Evolutionary conservation across 2,113 vertebrate genomes (phyloP).

Genomic region (Numida meleagris): DNA sequence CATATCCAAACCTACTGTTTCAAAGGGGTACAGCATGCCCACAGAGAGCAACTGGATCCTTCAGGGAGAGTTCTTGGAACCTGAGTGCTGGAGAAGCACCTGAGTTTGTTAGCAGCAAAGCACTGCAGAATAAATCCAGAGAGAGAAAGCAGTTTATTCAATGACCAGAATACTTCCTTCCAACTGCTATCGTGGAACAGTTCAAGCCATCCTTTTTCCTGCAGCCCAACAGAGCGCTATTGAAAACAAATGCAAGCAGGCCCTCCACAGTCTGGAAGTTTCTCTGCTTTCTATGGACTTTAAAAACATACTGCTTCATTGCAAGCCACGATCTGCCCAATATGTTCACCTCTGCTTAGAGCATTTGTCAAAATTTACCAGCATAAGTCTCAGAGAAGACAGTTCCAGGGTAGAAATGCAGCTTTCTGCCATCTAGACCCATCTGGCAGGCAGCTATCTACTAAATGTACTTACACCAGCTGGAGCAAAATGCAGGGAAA

Average conservation of each 20-base stretch:
- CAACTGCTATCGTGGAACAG: not conserved
- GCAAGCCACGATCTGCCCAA: not conserved
- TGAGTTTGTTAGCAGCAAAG: not conserved
- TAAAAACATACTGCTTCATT: not conserved
- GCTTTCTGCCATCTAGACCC: not conserved
- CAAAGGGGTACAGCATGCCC: not conserved
- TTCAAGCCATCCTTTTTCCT: not conserved
- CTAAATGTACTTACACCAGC: not conserved
- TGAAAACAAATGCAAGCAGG: no score
- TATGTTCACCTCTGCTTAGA: not conserved
- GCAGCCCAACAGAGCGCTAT: not conserved
- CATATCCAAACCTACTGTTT: not conserved
- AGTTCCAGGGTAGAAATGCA: not conserved
- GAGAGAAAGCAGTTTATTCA: not conserved
- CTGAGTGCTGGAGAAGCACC: not conserved
- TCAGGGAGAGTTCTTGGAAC: not conserved
- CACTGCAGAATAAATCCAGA: no score
- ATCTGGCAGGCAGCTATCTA: slow-evolving; percentile 10
- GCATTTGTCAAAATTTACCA: not conserved
- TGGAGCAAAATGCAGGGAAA: slow-evolving; percentile 44
- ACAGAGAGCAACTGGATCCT: not conserved
- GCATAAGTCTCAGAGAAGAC: not conserved
- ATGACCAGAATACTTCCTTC: not conserved
- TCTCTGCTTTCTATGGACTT: not conserved
- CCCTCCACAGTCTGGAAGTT: not conserved